phyloP scores from a whole-genome alignment of 2,113 vertebrate species.

The Orcinus orca region DNA sequence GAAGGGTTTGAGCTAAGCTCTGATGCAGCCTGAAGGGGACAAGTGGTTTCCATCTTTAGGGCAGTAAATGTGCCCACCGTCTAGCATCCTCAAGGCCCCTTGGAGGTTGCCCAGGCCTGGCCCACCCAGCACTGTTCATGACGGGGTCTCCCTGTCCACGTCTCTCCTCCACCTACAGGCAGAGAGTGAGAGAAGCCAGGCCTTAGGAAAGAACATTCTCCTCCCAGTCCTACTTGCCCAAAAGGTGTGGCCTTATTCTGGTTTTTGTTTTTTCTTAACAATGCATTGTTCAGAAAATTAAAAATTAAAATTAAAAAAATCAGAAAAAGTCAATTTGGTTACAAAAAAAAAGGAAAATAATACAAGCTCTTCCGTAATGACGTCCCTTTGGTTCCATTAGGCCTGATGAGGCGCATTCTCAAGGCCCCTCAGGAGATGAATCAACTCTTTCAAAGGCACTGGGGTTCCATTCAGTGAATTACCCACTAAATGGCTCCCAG shows the following conservation, averaged over 20 bases:
- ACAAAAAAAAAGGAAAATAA: background rate
- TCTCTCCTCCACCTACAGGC: background rate
- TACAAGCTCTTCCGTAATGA: background rate
- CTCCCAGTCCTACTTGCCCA: background rate
- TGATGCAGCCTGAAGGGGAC: background rate
- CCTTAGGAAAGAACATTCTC: background rate
- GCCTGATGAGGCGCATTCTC: background rate
- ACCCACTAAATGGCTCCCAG: background rate
- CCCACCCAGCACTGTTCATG: background rate
- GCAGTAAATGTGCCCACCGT: rapidly evolving
- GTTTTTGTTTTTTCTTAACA: background rate
- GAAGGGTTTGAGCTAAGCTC: background rate
- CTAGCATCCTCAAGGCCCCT: too few relatives aligned
- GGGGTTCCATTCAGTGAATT: background rate
- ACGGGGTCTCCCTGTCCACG: background rate
- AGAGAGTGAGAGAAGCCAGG: background rate
- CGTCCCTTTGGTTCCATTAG: background rate
- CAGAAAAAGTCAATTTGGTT: background rate
- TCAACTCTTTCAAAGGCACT: slow-evolving; percentile 32
- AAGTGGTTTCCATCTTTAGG: background rate
- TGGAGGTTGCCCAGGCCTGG: rapidly evolving
- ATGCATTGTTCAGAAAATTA: background rate
- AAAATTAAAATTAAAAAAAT: background rate
- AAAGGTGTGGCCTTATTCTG: background rate
- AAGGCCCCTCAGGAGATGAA: background rate